Evolutionary conservation across 1,140 invertebrate species (phyloP), one percentile per base, ranked within the genome.

Genomic region (Bombus breviceps): DNA sequence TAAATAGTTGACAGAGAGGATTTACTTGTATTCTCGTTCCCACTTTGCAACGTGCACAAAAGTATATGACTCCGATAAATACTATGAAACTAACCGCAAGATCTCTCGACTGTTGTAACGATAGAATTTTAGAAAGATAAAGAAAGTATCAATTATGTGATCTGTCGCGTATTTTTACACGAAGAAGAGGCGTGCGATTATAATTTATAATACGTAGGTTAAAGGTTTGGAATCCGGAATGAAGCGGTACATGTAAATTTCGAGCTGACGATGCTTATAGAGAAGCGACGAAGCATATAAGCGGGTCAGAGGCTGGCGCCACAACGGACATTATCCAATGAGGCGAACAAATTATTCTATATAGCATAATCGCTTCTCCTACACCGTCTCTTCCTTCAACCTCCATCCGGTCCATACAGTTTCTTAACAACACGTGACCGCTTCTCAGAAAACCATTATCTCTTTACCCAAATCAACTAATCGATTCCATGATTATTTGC

Each of bases 281-380:
- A 88, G 74, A 39, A 86, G 79, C 88, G 64, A 79, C 88, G 75
- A 66, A 62, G 79, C 83, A 62, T 89, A 73, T 64, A 89, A 89
- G 71, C 84, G 72, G 84, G 73, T 90, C 86, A 81, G 79, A 76
- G 80, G 72, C 87, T 92, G 92, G 92, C 92, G 92, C 91, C 93
- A 91, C 78, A 69, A 78, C 47, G 68, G 66, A 80, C 79, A 91
- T 93, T 92, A 93, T 89, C 86, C 92, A 92, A 93, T 93, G 78
- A 88, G 89, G 69, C 77, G 83, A 74, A 87, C 86, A 88, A 92
- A 92, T 93, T 92, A 90, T 90, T 79, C 87, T 90, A 89, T 89
- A 92, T 90, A 88, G 86, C 83, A 91, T 93, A 93, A 93, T 93
- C 89, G 89, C 68, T 83, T 86, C 89, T 88, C 74, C 85, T 80